Evolutionary conservation across 2,888 invertebrate species (phyloP).

Genomic region (Ichneumoninae sp.): DNA sequence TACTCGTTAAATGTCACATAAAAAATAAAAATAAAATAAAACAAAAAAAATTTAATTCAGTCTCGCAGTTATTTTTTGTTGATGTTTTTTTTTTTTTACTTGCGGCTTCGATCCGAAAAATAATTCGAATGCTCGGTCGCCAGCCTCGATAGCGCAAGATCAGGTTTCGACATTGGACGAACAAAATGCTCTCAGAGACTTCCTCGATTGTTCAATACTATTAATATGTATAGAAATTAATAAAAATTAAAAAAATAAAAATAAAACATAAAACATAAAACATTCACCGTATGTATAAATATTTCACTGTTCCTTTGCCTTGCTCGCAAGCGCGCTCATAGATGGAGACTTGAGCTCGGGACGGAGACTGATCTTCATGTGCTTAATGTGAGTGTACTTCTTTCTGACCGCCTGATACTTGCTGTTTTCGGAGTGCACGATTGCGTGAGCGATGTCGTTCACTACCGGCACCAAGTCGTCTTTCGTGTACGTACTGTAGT

Average conservation of each 20-base stretch:
- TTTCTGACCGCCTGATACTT: constrained; percentile 89
- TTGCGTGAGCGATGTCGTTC: constrained; percentile 88
- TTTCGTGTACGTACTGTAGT: constrained; percentile 91
- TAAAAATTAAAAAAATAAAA: constrained; percentile 38
- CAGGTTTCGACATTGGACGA: constrained; percentile 56
- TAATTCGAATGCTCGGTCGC: background rate
- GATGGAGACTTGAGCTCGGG: constrained; percentile 86
- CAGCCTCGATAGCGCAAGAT: constrained; percentile 9
- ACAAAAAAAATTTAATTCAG: constrained; percentile 29
- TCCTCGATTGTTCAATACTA: constrained; percentile 53
- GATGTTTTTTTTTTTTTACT: background rate
- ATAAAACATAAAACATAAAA: constrained; percentile 45
- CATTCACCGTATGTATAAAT: constrained; percentile 53
- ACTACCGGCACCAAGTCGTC: constrained; percentile 89
- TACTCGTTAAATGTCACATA: constrained; percentile 60
- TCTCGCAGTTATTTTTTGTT: constrained; percentile 29
- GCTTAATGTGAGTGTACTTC: constrained; percentile 87
- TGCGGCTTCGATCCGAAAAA: background rate
- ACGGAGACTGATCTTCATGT: constrained; percentile 88
- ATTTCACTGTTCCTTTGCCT: constrained; percentile 50
- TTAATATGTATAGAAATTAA: constrained; percentile 46
- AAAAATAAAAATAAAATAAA: background rate
- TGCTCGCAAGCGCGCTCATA: constrained; percentile 71
- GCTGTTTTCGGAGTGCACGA: constrained; percentile 88
- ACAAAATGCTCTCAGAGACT: constrained; percentile 63